phyloP scores from a whole-genome alignment of 2,888 invertebrate species.

The Zaprionus bogoriensis region DNA sequence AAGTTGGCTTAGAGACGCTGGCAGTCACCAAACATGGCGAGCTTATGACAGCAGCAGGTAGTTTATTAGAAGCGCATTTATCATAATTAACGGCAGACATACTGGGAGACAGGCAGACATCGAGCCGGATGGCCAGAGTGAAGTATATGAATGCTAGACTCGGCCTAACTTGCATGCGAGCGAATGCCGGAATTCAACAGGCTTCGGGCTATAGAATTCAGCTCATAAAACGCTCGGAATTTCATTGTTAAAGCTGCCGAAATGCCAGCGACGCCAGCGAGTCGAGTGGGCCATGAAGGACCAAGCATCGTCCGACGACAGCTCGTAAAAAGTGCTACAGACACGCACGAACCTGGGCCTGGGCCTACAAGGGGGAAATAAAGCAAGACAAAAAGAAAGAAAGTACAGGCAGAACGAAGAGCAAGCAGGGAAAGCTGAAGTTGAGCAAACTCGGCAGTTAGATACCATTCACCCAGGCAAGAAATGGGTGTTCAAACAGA shows the following conservation, averaged over 20 bases:
- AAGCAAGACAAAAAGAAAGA: not conserved
- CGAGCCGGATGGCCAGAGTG: too few species aligned
- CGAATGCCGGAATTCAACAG: slow-evolving; percentile 41
- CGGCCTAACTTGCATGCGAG: slow-evolving; percentile 19
- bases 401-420: not conserved
- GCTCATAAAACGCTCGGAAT: slow-evolving; percentile 58
- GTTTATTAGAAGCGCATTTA: slow-evolving; percentile 68
- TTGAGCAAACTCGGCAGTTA: too few species aligned
- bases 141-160: too few species aligned
- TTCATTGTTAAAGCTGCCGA: slow-evolving; percentile 47
- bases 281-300: too few species aligned
- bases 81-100: slow-evolving; percentile 61
- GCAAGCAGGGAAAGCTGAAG: not conserved
- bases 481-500: too few species aligned
- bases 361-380: slow-evolving; percentile 14
- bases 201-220: slow-evolving; percentile 12
- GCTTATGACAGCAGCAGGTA: slow-evolving; percentile 39
- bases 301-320: too few species aligned
- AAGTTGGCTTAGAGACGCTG: slow-evolving; percentile 18
- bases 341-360: slow-evolving; percentile 22
- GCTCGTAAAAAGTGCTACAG: slow-evolving; percentile 59
- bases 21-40: slow-evolving; percentile 18
- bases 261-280: slow-evolving; percentile 24
- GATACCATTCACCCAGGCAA: too few species aligned
- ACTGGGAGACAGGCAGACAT: not conserved